phyloP scores from a whole-genome alignment of 2,888 invertebrate species.

The Scaptodrosophila latifasciaeformis region DNA sequence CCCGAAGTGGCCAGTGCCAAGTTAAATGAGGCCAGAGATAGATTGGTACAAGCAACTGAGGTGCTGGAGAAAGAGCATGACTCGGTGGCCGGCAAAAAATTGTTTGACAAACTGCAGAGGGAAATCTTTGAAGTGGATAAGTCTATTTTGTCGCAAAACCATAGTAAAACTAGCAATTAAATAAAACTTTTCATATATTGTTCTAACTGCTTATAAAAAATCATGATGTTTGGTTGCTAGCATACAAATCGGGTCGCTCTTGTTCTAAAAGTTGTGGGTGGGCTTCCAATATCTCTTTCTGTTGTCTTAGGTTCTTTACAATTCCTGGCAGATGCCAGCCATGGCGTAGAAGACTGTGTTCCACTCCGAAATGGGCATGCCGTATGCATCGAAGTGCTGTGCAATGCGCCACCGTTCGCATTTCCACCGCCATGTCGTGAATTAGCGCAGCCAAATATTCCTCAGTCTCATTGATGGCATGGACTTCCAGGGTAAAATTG shows the following conservation, averaged over 20 bases:
- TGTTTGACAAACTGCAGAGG: constrained; percentile 53
- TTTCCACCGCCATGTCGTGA: constrained; percentile 87
- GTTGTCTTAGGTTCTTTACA: constrained; percentile 79
- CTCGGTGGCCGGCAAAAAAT: constrained; percentile 68
- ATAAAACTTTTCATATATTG: background rate
- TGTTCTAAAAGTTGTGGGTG: constrained; percentile 68
- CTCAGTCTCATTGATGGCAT: constrained; percentile 90
- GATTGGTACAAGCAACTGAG: constrained; percentile 60
- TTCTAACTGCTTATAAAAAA: background rate
- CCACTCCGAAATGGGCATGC: constrained; percentile 86
- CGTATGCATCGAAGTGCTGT: constrained; percentile 86
- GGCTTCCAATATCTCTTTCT: constrained; percentile 76
- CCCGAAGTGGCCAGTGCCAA: constrained; percentile 23
- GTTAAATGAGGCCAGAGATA: constrained; percentile 46
- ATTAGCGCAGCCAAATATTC: constrained; percentile 85
- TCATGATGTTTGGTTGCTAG: constrained; percentile 2
- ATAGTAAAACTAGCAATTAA: constrained; percentile 5
- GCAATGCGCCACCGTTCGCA: constrained; percentile 88
- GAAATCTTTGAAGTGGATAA: constrained; percentile 49
- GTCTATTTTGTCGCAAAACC: constrained; percentile 25
- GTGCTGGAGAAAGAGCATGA: constrained; percentile 70
- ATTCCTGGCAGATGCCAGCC: constrained; percentile 87
- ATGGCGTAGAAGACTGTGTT: constrained; percentile 86
- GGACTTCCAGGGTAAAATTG: constrained; percentile 90
- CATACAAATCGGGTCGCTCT: constrained; percentile 54